Conservation (phyloP, 2,797 vertebrate species). For the Bradypus variegatus region DNA sequence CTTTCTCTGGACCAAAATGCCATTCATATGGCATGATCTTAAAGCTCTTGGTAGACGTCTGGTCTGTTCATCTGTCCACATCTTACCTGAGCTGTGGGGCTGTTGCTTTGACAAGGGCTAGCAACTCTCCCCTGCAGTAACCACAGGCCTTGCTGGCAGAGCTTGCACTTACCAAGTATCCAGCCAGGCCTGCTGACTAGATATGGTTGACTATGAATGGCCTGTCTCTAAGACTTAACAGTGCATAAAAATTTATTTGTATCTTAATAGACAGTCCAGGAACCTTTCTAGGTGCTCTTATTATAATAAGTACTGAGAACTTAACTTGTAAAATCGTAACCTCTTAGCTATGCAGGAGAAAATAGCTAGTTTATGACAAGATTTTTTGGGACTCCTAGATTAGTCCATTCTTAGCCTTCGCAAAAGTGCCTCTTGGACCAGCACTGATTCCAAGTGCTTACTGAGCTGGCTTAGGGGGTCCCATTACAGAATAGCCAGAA, state of each 20-base stretch:
- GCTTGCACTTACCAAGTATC: not conserved
- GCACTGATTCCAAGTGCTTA: not conserved
- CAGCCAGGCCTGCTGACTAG: not conserved
- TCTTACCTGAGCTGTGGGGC: not conserved
- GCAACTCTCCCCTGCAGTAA: not conserved
- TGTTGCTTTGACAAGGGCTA: not conserved
- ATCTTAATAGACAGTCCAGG: not conserved
- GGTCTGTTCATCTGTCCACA: not conserved
- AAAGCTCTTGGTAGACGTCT: not conserved
- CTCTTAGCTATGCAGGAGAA: not conserved
- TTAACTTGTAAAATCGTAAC: not conserved
- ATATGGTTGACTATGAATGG: not conserved
- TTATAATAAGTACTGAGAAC: not conserved
- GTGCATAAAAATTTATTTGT: not conserved
- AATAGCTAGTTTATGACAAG: not conserved
- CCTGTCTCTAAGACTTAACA: not conserved
- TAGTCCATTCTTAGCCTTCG: not conserved
- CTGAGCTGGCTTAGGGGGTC: not conserved
- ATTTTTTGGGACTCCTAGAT: not conserved
- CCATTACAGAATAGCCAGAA: not conserved
- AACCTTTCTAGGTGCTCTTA: not conserved
- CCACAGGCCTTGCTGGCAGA: not conserved
- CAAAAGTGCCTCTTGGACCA: not conserved
- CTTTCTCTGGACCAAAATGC: not conserved
- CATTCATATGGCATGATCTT: not conserved